Evolutionary conservation across 92 coral and sea anemone genomes (phyloP).

Genomic region (Epizoanthus illoricatus): DNA sequence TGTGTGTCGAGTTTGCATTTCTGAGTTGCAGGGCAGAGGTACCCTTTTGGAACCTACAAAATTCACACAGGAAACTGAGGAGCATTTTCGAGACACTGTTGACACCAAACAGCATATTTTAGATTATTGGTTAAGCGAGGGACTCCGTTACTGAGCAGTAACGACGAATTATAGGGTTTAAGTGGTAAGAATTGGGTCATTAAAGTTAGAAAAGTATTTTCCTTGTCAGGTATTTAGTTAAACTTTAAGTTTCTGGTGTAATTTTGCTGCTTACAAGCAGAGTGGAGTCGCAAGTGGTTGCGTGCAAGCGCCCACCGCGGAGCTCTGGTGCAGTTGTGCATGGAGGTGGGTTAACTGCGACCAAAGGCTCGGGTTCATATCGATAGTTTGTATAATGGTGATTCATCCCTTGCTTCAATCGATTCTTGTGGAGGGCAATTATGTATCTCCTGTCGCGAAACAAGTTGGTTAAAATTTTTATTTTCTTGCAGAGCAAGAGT

Average conservation of each 20-base stretch:
- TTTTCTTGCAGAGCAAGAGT: conserved; percentile 11
- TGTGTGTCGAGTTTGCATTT: conserved; percentile 21
- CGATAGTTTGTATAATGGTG: conserved; percentile 21
- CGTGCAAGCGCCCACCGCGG: conserved; percentile 30
- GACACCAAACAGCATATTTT: conserved; percentile 34
- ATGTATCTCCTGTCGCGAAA: conserved; percentile 32
- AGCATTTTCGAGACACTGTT: neutral
- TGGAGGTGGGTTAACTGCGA: conserved; percentile 33
- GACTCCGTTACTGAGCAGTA: conserved; percentile 44
- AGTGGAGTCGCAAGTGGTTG: conserved; percentile 9
- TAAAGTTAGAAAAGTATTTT: conserved; percentile 33
- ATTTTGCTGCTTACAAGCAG: conserved; percentile 1
- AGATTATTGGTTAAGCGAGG: conserved; percentile 33
- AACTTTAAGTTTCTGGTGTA: neutral
- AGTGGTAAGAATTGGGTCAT: conserved; percentile 37
- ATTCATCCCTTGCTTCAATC: conserved; percentile 9
- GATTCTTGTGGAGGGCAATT: conserved; percentile 17
- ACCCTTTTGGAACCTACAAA: neutral
- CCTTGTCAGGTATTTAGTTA: conserved; percentile 26
- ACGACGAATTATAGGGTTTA: conserved; percentile 32
- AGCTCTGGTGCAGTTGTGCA: conserved; percentile 11
- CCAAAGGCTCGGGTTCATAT: conserved; percentile 36
- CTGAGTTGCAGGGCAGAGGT: conserved; percentile 13
- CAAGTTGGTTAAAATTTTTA: conserved; percentile 15
- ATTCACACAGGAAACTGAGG: neutral